These are phyloP conservation scores for Brenthis ino DNA, from an alignment of 2,888 invertebrate species.

Conservation along the genomic window DNA sequence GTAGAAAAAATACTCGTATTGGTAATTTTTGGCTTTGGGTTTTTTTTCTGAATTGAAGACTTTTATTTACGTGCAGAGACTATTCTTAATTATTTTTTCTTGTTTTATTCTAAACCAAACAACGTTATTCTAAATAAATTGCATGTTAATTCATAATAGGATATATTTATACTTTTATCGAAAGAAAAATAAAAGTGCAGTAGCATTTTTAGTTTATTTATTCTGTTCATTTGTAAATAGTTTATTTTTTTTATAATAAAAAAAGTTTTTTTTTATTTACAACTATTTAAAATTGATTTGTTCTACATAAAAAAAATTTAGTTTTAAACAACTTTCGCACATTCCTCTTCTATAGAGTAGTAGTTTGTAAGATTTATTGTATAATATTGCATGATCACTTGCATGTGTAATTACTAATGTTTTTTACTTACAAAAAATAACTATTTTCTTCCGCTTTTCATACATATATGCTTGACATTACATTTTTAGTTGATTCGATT, in stretches of 20 bases:
- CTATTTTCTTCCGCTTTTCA: too few relatives aligned
- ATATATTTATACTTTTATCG: too few relatives aligned
- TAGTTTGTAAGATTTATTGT: not conserved
- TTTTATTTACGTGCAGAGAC: not conserved
- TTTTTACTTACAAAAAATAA: not conserved
- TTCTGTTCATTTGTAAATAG: too few relatives aligned
- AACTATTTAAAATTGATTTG: not conserved
- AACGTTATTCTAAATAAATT: too few relatives aligned
- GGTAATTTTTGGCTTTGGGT: not conserved
- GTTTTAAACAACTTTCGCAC: constrained; percentile 65
- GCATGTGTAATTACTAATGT: constrained; percentile 10
- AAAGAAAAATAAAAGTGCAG: too few relatives aligned
- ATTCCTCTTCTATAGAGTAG: constrained; percentile 64
- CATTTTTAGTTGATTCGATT: too few relatives aligned
- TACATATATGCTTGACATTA: too few relatives aligned
- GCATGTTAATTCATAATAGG: too few relatives aligned
- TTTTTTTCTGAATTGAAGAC: not conserved
- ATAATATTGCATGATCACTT: constrained; percentile 1
- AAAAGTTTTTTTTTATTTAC: not conserved
- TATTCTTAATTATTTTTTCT: too few relatives aligned
- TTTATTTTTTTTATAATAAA: too few relatives aligned
- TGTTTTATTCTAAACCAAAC: too few relatives aligned
- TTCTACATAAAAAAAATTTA: not conserved
- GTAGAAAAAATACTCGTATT: constrained; percentile 4
- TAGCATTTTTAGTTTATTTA: too few relatives aligned